Percentiles rank a stretch among this genome's conserved stretches.
These are phyloP conservation scores for Allobates femoralis DNA, from an alignment of 2,797 vertebrate genomes.

Conservation along the genomic window DNA sequence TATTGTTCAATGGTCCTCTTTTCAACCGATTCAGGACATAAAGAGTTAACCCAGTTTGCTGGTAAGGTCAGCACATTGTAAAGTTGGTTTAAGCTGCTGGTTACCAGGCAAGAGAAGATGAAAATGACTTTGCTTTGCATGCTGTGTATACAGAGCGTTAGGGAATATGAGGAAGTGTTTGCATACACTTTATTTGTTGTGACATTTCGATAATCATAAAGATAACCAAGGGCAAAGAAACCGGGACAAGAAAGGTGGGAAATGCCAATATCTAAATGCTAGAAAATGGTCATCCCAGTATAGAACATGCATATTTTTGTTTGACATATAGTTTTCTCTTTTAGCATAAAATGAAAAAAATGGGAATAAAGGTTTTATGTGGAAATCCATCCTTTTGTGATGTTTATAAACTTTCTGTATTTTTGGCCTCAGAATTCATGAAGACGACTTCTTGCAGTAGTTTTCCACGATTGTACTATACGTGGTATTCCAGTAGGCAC, in stretches of 20 bases:
- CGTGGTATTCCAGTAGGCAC: neutral
- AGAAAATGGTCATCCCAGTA: neutral
- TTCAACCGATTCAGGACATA: neutral
- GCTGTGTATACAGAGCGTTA: constrained; percentile 60
- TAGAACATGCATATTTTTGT: neutral
- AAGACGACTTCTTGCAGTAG: neutral
- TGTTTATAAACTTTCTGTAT: neutral
- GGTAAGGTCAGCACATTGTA: constrained; percentile 56
- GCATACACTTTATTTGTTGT: constrained; percentile 58
- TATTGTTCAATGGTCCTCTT: neutral
- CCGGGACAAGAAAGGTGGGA: neutral
- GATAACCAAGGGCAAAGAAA: constrained; percentile 28
- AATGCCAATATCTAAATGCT: neutral
- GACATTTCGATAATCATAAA: constrained; percentile 54
- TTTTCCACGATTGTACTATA: neutral
- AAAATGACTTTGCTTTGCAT: constrained; percentile 62
- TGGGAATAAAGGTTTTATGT: neutral
- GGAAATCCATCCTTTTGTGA: too few relatives aligned
- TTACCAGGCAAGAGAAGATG: constrained; percentile 60
- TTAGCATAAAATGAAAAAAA: neutral
- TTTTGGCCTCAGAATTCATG: neutral
- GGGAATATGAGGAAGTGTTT: constrained; percentile 53
- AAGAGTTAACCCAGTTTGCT: constrained; percentile 38
- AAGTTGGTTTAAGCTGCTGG: constrained; percentile 49
- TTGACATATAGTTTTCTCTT: neutral